These are phyloP conservation scores for Climacteris rufus DNA, from an alignment of 2,113 vertebrate species.

Conservation along the genomic window DNA sequence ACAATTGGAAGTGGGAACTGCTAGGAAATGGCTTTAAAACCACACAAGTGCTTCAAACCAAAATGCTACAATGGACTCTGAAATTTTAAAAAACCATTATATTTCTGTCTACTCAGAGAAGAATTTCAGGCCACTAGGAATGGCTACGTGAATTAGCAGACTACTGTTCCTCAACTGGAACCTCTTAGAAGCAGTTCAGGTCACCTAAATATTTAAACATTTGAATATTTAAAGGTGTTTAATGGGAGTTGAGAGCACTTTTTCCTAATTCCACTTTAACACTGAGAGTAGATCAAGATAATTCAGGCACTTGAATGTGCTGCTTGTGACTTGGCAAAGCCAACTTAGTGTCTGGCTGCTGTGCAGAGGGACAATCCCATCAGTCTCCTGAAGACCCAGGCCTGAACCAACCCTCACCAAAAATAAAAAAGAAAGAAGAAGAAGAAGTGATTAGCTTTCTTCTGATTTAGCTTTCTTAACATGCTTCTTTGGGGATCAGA, in stretches of 20 bases:
- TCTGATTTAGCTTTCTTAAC: background rate
- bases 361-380: background rate
- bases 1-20: background rate
- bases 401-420: background rate
- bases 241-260: background rate
- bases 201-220: slow-evolving; percentile 37
- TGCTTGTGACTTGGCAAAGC: background rate
- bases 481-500: background rate
- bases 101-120: background rate
- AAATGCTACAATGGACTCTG: background rate
- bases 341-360: background rate
- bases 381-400: background rate
- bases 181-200: background rate
- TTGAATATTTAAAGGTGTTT: slow-evolving; percentile 38
- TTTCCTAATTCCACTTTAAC: background rate
- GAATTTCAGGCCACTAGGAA: background rate
- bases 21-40: background rate
- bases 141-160: background rate
- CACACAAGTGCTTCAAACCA: background rate
- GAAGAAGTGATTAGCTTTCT: background rate
- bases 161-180: background rate
- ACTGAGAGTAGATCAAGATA: background rate
- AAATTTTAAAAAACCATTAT: background rate
- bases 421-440: background rate
- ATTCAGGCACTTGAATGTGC: background rate